Conservation (phyloP, 2,113 vertebrate species). For the Amphilophus citrinellus region DNA sequence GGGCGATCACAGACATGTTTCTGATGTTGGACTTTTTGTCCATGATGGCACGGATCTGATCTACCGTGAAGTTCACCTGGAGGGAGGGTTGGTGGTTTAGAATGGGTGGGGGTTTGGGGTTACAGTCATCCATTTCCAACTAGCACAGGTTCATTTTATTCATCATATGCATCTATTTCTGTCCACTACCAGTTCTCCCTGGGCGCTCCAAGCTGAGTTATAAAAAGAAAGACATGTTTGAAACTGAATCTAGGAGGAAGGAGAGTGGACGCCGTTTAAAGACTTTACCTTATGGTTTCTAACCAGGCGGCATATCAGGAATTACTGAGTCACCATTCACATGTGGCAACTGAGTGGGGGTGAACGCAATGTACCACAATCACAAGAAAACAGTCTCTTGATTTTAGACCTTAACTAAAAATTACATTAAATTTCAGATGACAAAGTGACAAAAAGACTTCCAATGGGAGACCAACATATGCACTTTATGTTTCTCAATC, state of each 20-base stretch:
- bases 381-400: not conserved
- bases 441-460: not conserved
- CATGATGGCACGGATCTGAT: constrained; percentile 98
- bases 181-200: constrained; percentile 14
- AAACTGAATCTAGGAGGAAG: constrained; percentile 56
- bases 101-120: not conserved
- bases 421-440: not conserved
- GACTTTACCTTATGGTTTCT: constrained; percentile 47
- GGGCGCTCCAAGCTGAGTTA: constrained; percentile 50
- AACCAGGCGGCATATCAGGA: constrained; percentile 27
- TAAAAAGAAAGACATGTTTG: constrained; percentile 72
- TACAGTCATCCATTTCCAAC: constrained; percentile 21
- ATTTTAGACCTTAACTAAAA: not conserved
- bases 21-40: constrained; percentile 99
- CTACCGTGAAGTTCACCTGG: constrained; percentile 97
- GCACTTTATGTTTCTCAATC: not conserved
- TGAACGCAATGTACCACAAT: not conserved
- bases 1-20: constrained; percentile 98
- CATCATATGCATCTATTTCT: constrained; percentile 34
- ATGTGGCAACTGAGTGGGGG: constrained; percentile 11
- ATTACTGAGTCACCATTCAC: constrained; percentile 52
- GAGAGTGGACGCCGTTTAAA: constrained; percentile 8
- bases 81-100: not conserved
- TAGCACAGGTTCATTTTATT: constrained; percentile 32
- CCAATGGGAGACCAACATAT: not conserved